phyloP scores from a whole-genome alignment of 1,140 invertebrate genomes.

The Lutraria rhynchaena region DNA sequence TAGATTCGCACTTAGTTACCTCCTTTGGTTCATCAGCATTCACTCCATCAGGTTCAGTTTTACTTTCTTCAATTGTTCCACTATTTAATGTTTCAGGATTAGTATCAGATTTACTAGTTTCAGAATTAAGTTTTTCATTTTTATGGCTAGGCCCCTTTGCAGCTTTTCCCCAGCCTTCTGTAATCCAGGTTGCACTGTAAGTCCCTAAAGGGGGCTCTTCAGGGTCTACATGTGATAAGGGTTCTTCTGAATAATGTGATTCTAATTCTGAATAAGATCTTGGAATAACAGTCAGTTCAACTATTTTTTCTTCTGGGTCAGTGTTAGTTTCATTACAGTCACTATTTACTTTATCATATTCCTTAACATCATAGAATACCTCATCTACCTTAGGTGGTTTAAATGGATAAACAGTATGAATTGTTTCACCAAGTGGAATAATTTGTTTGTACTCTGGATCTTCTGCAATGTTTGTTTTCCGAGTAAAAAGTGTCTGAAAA shows the following conservation, averaged over 20 bases:
- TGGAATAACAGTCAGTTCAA: conserved; percentile 54
- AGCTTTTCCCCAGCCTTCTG: conserved; percentile 61
- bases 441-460: background rate
- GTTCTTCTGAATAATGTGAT: conserved; percentile 72
- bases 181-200: conserved; percentile 66
- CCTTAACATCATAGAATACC: conserved; percentile 48
- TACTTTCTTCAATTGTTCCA: background rate
- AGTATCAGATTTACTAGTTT: background rate
- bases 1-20: too few species aligned
- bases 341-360: background rate
- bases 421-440: background rate
- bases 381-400: conserved; percentile 62
- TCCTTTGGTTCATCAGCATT: background rate
- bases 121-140: conserved; percentile 2
- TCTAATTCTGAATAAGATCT: conserved; percentile 66
- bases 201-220: conserved; percentile 54
- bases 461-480: background rate
- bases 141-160: conserved; percentile 4
- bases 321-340: background rate
- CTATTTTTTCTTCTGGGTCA: background rate
- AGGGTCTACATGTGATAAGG: conserved; percentile 66
- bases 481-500: conserved; percentile 43
- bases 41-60: background rate
- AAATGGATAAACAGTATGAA: conserved; percentile 56
- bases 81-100: conserved; percentile 7